These are phyloP conservation scores for Odontocolon sp. DNA, from an alignment of 2,888 invertebrate species.

Conservation along the genomic window DNA sequence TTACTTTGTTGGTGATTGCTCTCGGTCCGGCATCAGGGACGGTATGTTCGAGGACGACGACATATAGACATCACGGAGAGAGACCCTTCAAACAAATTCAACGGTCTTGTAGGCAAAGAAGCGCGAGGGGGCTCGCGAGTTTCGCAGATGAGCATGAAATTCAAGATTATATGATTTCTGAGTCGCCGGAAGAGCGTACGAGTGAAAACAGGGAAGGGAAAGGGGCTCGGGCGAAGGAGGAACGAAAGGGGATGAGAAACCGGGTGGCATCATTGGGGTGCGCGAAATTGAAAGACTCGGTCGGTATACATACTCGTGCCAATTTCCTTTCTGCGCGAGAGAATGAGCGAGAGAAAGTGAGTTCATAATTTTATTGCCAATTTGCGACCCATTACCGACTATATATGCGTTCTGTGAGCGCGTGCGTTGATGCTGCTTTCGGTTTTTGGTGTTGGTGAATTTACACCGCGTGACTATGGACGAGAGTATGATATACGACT, in stretches of 20 bases:
- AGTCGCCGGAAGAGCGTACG: conserved; percentile 27
- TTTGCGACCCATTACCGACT: conserved; percentile 74
- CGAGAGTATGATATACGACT: conserved; percentile 20
- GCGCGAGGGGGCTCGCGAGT: background rate
- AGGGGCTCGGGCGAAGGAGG: conserved; percentile 10
- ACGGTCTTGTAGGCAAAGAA: background rate
- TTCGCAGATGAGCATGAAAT: conserved; percentile 16
- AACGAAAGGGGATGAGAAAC: conserved; percentile 13
- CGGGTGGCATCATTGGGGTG: conserved; percentile 35
- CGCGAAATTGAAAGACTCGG: conserved; percentile 77
- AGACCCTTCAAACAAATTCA: background rate
- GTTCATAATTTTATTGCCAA: conserved; percentile 79
- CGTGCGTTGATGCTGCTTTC: conserved; percentile 30
- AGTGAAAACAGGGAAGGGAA: background rate
- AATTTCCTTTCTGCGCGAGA: conserved; percentile 75
- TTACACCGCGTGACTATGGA: conserved; percentile 17
- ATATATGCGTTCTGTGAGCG: conserved; percentile 33
- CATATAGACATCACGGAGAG: background rate
- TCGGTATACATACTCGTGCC: conserved; percentile 74
- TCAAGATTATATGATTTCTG: conserved; percentile 50
- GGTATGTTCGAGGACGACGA: background rate
- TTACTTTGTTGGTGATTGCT: background rate
- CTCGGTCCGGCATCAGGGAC: background rate
- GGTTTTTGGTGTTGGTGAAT: conserved; percentile 29
- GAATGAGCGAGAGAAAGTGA: conserved; percentile 58